Evolutionary conservation across 2,888 invertebrate genomes (phyloP), one percentile per base, ranked within the genome.

Genomic region (Aphelenchoides bicaudatus): DNA sequence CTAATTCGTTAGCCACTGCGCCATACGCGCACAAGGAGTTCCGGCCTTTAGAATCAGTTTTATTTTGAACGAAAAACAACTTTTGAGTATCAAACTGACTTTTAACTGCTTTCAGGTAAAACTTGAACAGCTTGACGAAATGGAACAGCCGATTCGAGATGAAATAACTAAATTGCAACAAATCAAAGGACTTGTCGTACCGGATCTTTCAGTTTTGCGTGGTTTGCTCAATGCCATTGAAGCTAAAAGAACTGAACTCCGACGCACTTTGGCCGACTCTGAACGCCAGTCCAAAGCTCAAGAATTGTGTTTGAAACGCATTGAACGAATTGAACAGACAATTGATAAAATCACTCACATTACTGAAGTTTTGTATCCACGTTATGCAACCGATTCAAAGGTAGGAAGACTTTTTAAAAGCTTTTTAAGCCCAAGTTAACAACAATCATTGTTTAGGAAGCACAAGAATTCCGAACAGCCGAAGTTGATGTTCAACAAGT

Each of bases 151-250:
- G n/a, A 46, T 58, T 19, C 25, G 48, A 10, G 59, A 31, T 6
- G 59, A 39, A 23, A 5, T 51, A 6, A 28, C 6, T 6, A 4
- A 29, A 0, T 2, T 6, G 1, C 59, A 61, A 3, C 34, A 61
- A 43, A 31, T 34, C 3, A 47, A 37, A 5, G 29, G 27, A 2
- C 60, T 59, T 10, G 58, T 58, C 3, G 13, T 61, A 13, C 60
- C 28, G n/a, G 38, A 61, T 16, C 23, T n/a, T n/a, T n/a, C 3
- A 4, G 54, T 53, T 8, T 21, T 54, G 19, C 19, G 21, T 13
- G 54, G 52, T 21, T 25, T 54, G 54, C 5, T 54, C 13, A 54
- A 53, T 52, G 52, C 50, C 6, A 54, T 54, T 52, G 54, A 61
- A n/a, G 47, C 60, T 4, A 57, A 61, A 29, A 3, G 39, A 31